Conservation (phyloP, 35 echinoderm and acorn worm genomes). For the Anneissia japonica region DNA sequence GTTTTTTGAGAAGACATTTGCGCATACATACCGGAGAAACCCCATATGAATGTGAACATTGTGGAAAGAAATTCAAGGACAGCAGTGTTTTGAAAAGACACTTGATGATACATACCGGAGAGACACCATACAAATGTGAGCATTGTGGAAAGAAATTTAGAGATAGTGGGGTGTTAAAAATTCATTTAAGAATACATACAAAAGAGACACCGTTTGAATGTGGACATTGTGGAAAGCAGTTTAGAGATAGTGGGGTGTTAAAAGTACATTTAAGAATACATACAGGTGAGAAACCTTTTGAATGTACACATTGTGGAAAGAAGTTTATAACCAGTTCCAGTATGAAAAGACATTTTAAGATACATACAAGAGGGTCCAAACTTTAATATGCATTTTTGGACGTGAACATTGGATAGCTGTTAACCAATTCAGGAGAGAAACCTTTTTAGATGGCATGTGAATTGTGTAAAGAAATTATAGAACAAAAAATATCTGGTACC, state of each 20-base stretch:
- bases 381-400: too few relatives aligned
- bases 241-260: neutral
- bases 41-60: neutral
- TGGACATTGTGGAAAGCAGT: neutral
- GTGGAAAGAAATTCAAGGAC: neutral
- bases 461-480: too few relatives aligned
- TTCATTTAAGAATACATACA: neutral
- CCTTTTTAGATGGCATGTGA: too few relatives aligned
- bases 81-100: neutral
- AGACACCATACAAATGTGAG: neutral
- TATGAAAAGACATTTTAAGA: too few relatives aligned
- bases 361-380: neutral
- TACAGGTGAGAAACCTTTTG: too few relatives aligned
- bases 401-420: constrained; percentile 6
- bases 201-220: neutral
- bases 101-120: neutral
- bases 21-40: neutral
- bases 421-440: too few relatives aligned
- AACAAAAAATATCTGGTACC: too few relatives aligned
- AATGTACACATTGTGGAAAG: too few relatives aligned
- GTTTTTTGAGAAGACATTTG: neutral
- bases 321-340: too few relatives aligned
- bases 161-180: neutral
- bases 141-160: neutral
- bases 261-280: neutral